Conservation (phyloP, 2,797 vertebrate species). For the Cygnus olor region DNA sequence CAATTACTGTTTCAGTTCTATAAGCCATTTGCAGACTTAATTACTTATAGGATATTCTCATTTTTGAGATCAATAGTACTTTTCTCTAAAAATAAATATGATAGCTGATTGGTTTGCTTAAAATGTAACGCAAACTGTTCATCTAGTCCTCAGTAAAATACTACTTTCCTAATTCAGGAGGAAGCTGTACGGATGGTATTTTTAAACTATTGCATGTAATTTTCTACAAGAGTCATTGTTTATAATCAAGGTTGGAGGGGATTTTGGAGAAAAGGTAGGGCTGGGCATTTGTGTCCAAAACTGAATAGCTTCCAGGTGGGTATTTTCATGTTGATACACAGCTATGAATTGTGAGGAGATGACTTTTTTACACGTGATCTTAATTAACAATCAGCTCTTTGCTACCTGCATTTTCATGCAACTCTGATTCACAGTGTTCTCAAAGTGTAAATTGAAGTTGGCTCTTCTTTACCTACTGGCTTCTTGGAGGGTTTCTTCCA, state of each 20-base stretch:
- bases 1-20: constrained; percentile 54
- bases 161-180: not conserved
- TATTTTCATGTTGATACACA: not conserved
- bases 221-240: not conserved
- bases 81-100: not conserved
- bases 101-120: not conserved
- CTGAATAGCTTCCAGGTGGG: not conserved
- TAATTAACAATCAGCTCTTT: not conserved
- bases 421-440: not conserved
- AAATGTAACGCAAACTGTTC: not conserved
- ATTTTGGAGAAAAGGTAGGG: not conserved
- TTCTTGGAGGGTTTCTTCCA: not conserved
- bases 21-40: constrained; percentile 57
- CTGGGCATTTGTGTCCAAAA: not conserved
- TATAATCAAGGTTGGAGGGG: not conserved
- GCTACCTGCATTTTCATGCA: not conserved
- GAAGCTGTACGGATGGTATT: not conserved
- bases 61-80: constrained; percentile 58
- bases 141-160: not conserved
- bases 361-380: not conserved
- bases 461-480: not conserved
- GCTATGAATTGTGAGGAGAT: fast-evolving
- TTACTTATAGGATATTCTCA: constrained; percentile 42
- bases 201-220: not conserved
- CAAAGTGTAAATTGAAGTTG: not conserved